Base-by-base conservation (phyloP, 2,797 vertebrate species). In the Micromesistius poutassou region DNA sequence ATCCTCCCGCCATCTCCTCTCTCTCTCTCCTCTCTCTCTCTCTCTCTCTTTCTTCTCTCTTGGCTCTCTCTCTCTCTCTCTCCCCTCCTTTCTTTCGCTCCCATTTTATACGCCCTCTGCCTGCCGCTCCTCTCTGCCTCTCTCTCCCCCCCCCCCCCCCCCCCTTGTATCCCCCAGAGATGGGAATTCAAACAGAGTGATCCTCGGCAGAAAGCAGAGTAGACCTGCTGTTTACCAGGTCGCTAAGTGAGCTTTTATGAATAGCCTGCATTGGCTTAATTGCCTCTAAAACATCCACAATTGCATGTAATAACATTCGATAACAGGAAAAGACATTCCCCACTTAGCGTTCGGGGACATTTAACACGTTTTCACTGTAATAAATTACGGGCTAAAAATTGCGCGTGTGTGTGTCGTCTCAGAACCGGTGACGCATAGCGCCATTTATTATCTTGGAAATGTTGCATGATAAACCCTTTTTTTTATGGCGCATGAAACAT, bases 181-280 rank as follows among this genome's bases (percentile, higher is more conserved):
- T 95, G 95, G 95, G 94, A 97, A 97, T 96, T 94, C 95, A 96
- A 96, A 95, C 94, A 94, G 93, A 62, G n/a, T 95, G 88, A 89
- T 94, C 94, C 91, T 92, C 90, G 93, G 94, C 95, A 95, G 94
- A 94, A n/a, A 91, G 73, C 94, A 91, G 55, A 62, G 55, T 62
- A 62, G 55, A 22, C 55, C 55, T 62, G 5, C 89, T 97, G 96
- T 97, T 98, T 97, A 95, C 96, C 94, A 95, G 90, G 94, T 62
- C 94, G 82, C 96, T 97, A 96, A 98, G 96, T 97, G 95, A 93
- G 95, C 95, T 96, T 96, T 97, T 96, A 97, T 96, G 95, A 96
- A 97, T 95, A 94, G 92, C 92, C 92, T 94, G 94, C 94, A 93
- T 94, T 94, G 91, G 90, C 94, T 95, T 95, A 96, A 96, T 96